Base-by-base conservation (phyloP, 1,140 invertebrate genomes). In the Musca domestica region DNA sequence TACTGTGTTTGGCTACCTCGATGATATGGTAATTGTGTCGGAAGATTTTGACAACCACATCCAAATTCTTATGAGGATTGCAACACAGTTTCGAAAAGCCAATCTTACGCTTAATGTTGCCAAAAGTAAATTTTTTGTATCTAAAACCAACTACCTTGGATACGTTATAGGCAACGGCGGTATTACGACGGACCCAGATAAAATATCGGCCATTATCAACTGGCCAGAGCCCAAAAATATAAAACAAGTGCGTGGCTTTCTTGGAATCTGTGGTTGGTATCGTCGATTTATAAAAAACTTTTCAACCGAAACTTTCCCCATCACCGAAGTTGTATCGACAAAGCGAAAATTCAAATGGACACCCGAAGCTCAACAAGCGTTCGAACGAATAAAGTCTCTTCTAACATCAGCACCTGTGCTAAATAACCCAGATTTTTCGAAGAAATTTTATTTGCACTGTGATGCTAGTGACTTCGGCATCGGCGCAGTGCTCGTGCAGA, bases 101-200 rank as follows among this genome's bases (percentile, higher is more conserved):
- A 76, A 76, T 19, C 67, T 87, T 1, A 85, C 82, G 15, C 73
- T 86, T 2, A 86, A 84, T 54, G 71, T 82, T 3, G 66, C 74
- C 65, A 84, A 85, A 74, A 81, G 75, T 47, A 67, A 81, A 46
- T 85, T 86, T 70, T 79, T 71, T 22, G 61, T 74, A 30, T 68
- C 46, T 15, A 69, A 79, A 34, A 67, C 69, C 10, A 63, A 70
- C 22, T 74, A 71, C 22, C 30, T 71, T 3, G 70, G 69, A 0
- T 72, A 72, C 56, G 51, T 70, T 6, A 52, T 72, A 10, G 69
- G 64, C 14, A 68, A 69, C 20, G 66, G 71, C 49, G 67, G 64
- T 7, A 71, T 71, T 23, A 46, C 17, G 51, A 74, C 70, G 10
- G 67, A 73, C 66, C 69, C 70, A 7, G 67, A 73, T 7, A 75